Base-by-base conservation (phyloP, 2,888 invertebrate species). In the Tenthredo distinguenda region DNA sequence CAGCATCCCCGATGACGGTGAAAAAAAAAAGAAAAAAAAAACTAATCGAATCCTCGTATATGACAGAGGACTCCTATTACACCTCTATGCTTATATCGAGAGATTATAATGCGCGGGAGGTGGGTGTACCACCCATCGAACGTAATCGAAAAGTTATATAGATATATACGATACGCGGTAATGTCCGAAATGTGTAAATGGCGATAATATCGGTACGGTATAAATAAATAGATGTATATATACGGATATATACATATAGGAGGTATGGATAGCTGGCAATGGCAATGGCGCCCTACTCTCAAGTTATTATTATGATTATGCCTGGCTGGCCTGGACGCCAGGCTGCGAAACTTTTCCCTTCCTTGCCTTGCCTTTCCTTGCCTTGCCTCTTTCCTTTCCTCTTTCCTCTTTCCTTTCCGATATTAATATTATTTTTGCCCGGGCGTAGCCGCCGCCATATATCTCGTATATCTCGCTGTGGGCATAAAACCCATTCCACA, bases 351-450 rank as follows among this genome's bases (percentile, higher is more conserved):
- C 92, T 92, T 93, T 83, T 93, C 92, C 92, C 93, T 92, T 26
- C 26, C 92, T 47, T 47, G 2, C 92, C 91, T 26, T 26, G 26
- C 91, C 18, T n/a, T 43, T 9, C 55, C 55, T 55, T 55, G 5
- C n/a, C n/a, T n/a, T n/a, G n/a, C n/a, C n/a, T n/a, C 12, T 12
- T 10, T 10, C 12, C 43, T 43, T 43, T 43, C 43, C 12, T n/a
- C 7, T 93, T 83, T 93, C 92, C 92, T 92, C 92, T 92, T 92
- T 92, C 92, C 92, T 92, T 92, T 92, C 92, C 92, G 92, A 93
- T 93, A 92, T 93, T 93, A 93, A 93, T 93, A 92, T 93, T 93
- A 93, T 93, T 93, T 93, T 92, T 93, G 92, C 93, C 92, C 93
- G 93, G 92, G 92, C 92, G 91, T 92, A 93, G 92, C 92, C 92